A percentile compares a stretch with the other conserved stretches of the same genome.
phyloP scores from a whole-genome alignment of 1,140 invertebrate genomes.

The Scaptomyza hsui region DNA sequence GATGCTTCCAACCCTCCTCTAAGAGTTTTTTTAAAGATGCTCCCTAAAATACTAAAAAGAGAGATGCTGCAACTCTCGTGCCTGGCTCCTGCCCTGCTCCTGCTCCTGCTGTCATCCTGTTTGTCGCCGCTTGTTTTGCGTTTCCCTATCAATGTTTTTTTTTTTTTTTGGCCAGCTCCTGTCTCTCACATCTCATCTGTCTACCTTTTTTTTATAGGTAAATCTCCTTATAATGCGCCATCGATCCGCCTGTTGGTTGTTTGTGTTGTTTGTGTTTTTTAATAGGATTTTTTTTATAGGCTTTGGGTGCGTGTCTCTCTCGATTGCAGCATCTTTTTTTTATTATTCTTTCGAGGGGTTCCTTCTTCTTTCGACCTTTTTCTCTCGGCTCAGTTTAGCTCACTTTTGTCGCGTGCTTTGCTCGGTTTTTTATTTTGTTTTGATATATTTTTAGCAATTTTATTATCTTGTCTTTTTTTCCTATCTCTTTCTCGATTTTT shows the following conservation, averaged over 20 bases:
- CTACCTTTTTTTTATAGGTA: constrained; percentile 75
- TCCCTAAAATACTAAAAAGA: constrained; percentile 48
- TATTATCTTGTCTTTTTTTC: constrained; percentile 36
- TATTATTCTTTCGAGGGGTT: constrained; percentile 11
- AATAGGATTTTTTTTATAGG: constrained; percentile 78
- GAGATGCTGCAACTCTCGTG: constrained; percentile 58
- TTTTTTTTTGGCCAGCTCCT: constrained; percentile 32
- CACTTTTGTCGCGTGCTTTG: constrained; percentile 61
- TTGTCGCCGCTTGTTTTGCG: constrained; percentile 24
- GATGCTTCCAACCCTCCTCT: constrained; percentile 56
- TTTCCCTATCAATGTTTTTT: constrained; percentile 51
- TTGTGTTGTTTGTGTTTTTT: constrained; percentile 63
- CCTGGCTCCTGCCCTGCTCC: constrained; percentile 36
- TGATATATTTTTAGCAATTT: constrained; percentile 64
- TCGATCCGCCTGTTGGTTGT: constrained; percentile 61
- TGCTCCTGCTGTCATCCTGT: constrained; percentile 29
- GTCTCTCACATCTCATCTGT: constrained; percentile 52
- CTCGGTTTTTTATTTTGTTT: constrained; percentile 31
- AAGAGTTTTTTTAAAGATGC: constrained; percentile 53
- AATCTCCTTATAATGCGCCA: constrained; percentile 71
- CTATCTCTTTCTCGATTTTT: constrained; percentile 8
- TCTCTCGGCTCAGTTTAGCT: constrained; percentile 19
- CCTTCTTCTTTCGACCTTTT: constrained; percentile 2
- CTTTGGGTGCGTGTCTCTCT: constrained; percentile 32
- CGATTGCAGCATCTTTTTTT: constrained; percentile 45